phyloP scores from a whole-genome alignment of 2,797 vertebrate genomes.

The Scolopax bukidnonensis region DNA sequence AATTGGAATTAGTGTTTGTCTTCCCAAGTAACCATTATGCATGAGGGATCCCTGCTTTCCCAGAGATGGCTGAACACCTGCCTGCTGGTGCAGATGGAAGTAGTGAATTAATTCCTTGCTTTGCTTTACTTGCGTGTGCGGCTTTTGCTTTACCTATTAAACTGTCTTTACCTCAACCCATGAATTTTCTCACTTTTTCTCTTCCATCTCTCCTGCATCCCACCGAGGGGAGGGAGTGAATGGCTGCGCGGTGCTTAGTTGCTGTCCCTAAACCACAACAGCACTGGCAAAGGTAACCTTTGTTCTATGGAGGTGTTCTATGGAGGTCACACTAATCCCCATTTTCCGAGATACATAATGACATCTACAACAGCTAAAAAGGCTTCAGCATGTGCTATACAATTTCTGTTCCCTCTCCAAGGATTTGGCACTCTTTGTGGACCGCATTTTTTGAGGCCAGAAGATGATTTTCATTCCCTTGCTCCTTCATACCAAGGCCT shows the following conservation, averaged over 20 bases:
- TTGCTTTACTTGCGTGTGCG: not conserved
- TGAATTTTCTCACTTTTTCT: not conserved
- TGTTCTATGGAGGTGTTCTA: not conserved
- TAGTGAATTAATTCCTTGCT: not conserved
- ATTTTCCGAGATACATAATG: not conserved
- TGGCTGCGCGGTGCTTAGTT: not conserved
- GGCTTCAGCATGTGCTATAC: not conserved
- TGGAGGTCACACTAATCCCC: not conserved
- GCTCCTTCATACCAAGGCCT: not conserved
- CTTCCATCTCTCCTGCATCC: not conserved
- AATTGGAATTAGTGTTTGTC: not conserved
- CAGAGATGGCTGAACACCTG: not conserved
- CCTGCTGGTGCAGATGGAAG: not conserved
- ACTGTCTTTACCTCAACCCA: not conserved
- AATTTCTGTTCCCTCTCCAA: not conserved
- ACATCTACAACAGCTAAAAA: not conserved
- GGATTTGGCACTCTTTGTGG: not conserved
- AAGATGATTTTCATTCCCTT: not conserved
- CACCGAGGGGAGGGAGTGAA: too few species aligned
- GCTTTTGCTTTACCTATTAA: not conserved
- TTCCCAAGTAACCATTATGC: not conserved
- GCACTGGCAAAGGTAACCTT: not conserved
- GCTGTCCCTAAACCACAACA: not conserved
- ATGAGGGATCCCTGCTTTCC: not conserved
- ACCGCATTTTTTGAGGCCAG: not conserved